Evolutionary conservation across 2,888 invertebrate species (phyloP), one percentile per base, ranked within the genome.

Genomic region (Actias luna): DNA sequence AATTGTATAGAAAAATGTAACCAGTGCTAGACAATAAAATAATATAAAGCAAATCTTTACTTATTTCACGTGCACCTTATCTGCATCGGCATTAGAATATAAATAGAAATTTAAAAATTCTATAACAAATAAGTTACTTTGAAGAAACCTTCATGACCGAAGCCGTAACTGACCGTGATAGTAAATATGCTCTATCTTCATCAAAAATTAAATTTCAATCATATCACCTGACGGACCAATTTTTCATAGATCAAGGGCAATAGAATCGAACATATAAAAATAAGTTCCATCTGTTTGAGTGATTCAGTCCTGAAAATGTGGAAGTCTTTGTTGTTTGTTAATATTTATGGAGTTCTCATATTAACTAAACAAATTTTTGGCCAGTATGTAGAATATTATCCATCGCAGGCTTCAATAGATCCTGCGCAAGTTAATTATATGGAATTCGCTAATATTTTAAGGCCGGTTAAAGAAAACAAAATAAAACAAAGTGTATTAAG

Each of bases 171-270:
- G 50, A 67, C 63, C 68, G 64, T 65, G 80, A 74, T 82, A 83
- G 67, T 82, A 80, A 83, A 77, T 74, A 70, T 70, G 74, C 69
- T 73, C 73, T 75, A 75, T 69, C 68, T 61, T 75, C 79, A 90
- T 92, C 77, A 89, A 92, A 85, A 80, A 92, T 90, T 78, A 77
- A 88, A 82, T 83, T 86, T 80, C 88, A 92, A 93, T 93, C 90
- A 90, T 84, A 85, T 73, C 93, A 93, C 92, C 89, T 92, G 92
- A 69, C 70, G 63, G 67, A 67, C 79, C 78, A 79, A 79, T 79
- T 85, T 86, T 85, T 71, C 64, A 71, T 65, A 69, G 67, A 69
- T 67, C 82, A 87, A 87, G 88, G 88, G 80, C 79, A 66, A 65
- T 39, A 69, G 69, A 72, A 68, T 33, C 22, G 25, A 55, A 27